These are phyloP conservation scores for Drosophila neotestacea DNA, from an alignment of 2,888 invertebrate species.

Conservation along the genomic window DNA sequence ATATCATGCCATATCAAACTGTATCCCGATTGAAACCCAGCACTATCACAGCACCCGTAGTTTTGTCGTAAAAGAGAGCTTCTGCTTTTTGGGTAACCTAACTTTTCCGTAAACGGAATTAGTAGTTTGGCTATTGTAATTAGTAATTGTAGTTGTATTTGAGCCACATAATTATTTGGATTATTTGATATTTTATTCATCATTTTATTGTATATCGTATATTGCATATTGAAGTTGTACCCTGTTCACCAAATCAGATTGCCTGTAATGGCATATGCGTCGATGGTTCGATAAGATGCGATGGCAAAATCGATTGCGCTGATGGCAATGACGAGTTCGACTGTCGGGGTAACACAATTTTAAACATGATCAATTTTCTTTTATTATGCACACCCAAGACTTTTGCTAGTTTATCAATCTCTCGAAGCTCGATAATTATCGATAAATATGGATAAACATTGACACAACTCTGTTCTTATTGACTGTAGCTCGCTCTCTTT, in stretches of 20 bases:
- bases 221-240: constrained; percentile 44
- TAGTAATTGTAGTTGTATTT: not conserved
- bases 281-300: constrained; percentile 86
- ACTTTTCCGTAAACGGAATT: not conserved
- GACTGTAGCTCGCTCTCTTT: not conserved
- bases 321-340: constrained; percentile 87
- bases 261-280: constrained; percentile 86
- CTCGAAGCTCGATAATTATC: not conserved
- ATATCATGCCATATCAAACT: not conserved
- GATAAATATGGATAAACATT: not conserved
- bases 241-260: constrained; percentile 38
- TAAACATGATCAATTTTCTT: not conserved
- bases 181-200: not conserved
- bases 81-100: constrained; percentile 3
- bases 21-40: not conserved
- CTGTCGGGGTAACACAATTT: constrained; percentile 79
- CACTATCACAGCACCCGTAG: constrained; percentile 4
- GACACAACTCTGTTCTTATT: not conserved
- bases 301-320: constrained; percentile 87
- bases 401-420: constrained; percentile 1
- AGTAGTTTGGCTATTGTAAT: constrained; percentile 7
- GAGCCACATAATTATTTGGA: not conserved
- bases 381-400: constrained; percentile 2
- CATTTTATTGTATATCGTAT: constrained; percentile 26
- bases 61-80: not conserved